These are phyloP conservation scores for Anagrus nilaparvatae DNA, from an alignment of 1,140 invertebrate species.

Conservation along the genomic window DNA sequence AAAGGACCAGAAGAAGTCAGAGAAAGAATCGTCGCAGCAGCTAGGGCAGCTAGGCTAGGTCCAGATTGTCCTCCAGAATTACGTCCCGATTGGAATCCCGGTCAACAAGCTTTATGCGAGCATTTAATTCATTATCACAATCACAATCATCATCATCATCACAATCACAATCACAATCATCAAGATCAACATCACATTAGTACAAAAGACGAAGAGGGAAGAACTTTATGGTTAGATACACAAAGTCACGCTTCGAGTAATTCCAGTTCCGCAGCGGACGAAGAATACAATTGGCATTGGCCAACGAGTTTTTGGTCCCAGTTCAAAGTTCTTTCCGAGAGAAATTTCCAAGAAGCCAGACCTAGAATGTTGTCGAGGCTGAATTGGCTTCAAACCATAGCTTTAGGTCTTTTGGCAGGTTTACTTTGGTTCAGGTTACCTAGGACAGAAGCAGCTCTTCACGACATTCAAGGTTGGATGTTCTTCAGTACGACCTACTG, in stretches of 20 bases:
- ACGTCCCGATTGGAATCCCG: conserved; percentile 40
- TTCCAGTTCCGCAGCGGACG: conserved; percentile 48
- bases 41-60: conserved; percentile 47
- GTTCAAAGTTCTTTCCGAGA: conserved; percentile 63
- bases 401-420: conserved; percentile 62
- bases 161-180: conserved; percentile 42
- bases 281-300: conserved; percentile 55
- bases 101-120: conserved; percentile 37
- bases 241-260: conserved; percentile 59
- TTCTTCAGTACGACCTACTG: conserved; percentile 80
- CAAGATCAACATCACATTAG: too few species aligned
- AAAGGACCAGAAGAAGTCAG: conserved; percentile 58
- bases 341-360: conserved; percentile 71
- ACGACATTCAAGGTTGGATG: conserved; percentile 79
- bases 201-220: conserved; percentile 57
- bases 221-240: conserved; percentile 63
- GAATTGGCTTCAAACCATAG: conserved; percentile 73
- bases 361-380: conserved; percentile 70
- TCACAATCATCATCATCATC: conserved; percentile 37
- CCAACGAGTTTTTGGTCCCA: conserved; percentile 76
- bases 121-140: conserved; percentile 44
- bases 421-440: conserved; percentile 72
- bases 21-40: conserved; percentile 58
- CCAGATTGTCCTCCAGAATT: conserved; percentile 50
- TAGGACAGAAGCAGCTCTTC: conserved; percentile 60